Base-by-base conservation (phyloP, 2,113 vertebrate genomes). In the Melanotaenia duboulayi region DNA sequence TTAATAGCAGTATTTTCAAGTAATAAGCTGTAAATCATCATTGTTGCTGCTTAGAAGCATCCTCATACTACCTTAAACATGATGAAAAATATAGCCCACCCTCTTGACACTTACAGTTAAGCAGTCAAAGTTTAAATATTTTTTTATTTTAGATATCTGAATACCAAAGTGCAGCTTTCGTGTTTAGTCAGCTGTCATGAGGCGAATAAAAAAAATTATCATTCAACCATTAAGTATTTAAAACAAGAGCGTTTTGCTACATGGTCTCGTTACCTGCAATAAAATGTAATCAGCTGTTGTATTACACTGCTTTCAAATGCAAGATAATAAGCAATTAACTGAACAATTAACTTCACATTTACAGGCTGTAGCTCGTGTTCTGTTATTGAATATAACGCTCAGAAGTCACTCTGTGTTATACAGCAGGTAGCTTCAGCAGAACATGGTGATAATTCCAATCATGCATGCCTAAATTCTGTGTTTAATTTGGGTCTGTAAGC, bases 301-400 rank as follows among this genome's bases (percentile, higher is more conserved):
- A 72, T 54, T 3, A 58, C 62, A 6, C 58, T 0, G 37, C 69
- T 61, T 71, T 55, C 65, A 35, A 63, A 63, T 56, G 58, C 62
- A 22, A 35, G 65, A 80, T 84, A 72, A 82, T 76, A 48, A 16
- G 79, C 84, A 86, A 87, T 90, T 87, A 87, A 69, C 77, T 62
- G 74, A 87, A 78, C 90, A 84, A 85, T 90, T 89, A 88, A 82
- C 71, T 84, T 51, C 68, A n/a, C 83, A 72, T 85, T 88, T 74
- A 80, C 76, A 68, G 60, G 65, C 84, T 74, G 61, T 75, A 65
- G 79, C 66, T 62, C 0, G 7, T 19, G 65, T 23, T 25, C 55
- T 22, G 75, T 74, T 88, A 79, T 88, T 78, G 78, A 74, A 80
- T 39, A 32, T 64, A 54, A 81, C 11, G 59, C 60, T 57, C 37